phyloP scores from a whole-genome alignment of 2,113 vertebrate species.

The Cephalopholis sonnerati region DNA sequence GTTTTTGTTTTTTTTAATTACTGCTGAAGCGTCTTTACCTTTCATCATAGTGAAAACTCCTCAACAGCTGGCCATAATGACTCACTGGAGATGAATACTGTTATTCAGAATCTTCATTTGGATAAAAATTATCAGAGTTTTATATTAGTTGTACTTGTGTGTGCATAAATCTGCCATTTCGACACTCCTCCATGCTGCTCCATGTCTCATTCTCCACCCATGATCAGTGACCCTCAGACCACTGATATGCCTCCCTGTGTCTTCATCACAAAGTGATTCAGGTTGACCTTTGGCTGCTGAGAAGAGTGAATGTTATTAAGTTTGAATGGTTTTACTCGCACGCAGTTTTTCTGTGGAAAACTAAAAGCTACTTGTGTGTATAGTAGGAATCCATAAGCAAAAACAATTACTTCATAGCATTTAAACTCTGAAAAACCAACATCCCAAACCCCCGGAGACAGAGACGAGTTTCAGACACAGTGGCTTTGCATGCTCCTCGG shows the following conservation, averaged over 20 bases:
- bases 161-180: slow-evolving; percentile 22
- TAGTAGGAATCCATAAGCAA: slow-evolving; percentile 21
- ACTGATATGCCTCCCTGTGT: slow-evolving; percentile 18
- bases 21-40: slow-evolving; percentile 28
- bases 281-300: slow-evolving; percentile 38
- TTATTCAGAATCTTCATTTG: slow-evolving; percentile 16
- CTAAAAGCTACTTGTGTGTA: slow-evolving; percentile 9
- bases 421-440: slow-evolving; percentile 38
- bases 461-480: slow-evolving; percentile 14
- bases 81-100: slow-evolving; percentile 39
- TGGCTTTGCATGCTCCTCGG: slow-evolving; percentile 52
- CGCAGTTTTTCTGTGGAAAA: slow-evolving; percentile 9
- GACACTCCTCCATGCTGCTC: slow-evolving; percentile 50
- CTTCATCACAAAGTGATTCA: slow-evolving; percentile 39
- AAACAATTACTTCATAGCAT: slow-evolving; percentile 27
- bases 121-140: slow-evolving; percentile 8
- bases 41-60: slow-evolving; percentile 30
- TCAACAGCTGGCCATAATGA: slow-evolving; percentile 19
- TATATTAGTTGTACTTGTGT: slow-evolving; percentile 39
- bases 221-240: neutral
- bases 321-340: slow-evolving; percentile 7
- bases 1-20: neutral
- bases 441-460: neutral
- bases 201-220: slow-evolving; percentile 3
- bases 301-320: slow-evolving; percentile 30